These are phyloP conservation scores for Catharus minimus DNA, from an alignment of 2,113 vertebrate genomes.

Conservation along the genomic window DNA sequence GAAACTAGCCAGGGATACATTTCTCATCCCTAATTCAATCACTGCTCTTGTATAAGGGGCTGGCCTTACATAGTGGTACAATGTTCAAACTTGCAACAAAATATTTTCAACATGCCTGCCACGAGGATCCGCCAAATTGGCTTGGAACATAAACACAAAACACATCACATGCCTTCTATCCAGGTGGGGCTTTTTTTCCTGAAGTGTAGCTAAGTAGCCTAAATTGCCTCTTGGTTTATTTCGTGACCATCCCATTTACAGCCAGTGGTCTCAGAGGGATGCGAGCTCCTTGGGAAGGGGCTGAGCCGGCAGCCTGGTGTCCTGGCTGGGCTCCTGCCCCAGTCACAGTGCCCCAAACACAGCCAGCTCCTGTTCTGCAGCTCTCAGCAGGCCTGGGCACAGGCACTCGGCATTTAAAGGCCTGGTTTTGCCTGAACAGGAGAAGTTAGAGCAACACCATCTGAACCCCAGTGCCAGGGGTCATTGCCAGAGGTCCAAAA, in stretches of 20 bases:
- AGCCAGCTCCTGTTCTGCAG: not conserved
- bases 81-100: conserved; percentile 27
- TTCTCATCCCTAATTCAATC: conserved; percentile 25
- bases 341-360: not conserved
- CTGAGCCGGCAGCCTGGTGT: not conserved
- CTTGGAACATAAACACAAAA: not conserved
- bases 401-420: not conserved
- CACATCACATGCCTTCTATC: not conserved
- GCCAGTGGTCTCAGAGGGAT: not conserved
- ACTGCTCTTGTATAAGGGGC: not conserved
- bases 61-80: not conserved
- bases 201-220: not conserved
- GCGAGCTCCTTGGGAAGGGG: not conserved
- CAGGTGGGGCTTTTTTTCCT: not conserved
- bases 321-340: not conserved
- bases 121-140: not conserved
- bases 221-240: conserved; percentile 23
- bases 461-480: not conserved
- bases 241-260: not conserved
- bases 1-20: conserved; percentile 32
- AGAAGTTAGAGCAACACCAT: not conserved
- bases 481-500: not conserved
- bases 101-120: not conserved
- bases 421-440: not conserved
- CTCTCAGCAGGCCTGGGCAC: not conserved